These are phyloP conservation scores for Balearica regulorum DNA, from an alignment of 2,797 vertebrate genomes.

Conservation along the genomic window DNA sequence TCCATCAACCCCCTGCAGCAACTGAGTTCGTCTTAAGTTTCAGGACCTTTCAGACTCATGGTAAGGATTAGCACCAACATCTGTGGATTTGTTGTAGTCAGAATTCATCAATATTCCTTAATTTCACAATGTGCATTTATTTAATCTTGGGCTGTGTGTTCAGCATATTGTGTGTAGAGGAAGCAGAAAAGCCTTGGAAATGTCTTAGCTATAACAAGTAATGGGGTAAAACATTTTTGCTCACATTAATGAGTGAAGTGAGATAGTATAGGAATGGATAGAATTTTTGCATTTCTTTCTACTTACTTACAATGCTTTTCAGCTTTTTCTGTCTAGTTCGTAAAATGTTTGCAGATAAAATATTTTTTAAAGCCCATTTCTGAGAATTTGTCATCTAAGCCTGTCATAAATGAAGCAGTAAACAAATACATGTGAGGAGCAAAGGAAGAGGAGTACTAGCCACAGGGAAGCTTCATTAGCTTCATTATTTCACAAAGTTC, in stretches of 20 bases:
- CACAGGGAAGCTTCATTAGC: neutral
- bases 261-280: neutral
- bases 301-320: neutral
- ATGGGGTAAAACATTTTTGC: neutral
- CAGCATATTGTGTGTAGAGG: neutral
- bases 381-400: neutral
- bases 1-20: neutral
- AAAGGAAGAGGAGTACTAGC: neutral
- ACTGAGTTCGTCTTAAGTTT: neutral
- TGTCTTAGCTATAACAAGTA: neutral
- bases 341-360: neutral
- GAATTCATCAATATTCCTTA: neutral
- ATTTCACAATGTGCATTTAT: neutral
- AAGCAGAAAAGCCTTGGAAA: neutral
- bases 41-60: neutral
- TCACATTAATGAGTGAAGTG: neutral
- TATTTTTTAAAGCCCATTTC: neutral
- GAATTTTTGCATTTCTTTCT: neutral
- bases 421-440: neutral
- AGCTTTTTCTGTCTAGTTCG: neutral
- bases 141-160: neutral
- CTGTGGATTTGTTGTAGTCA: neutral
- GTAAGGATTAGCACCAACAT: neutral
- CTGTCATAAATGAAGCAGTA: neutral
- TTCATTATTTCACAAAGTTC: neutral